A percentile compares a stretch with the other conserved stretches of the same genome.
phyloP scores from a whole-genome alignment of 2,888 invertebrate genomes.

The Parapristionchus giblindavisi region DNA sequence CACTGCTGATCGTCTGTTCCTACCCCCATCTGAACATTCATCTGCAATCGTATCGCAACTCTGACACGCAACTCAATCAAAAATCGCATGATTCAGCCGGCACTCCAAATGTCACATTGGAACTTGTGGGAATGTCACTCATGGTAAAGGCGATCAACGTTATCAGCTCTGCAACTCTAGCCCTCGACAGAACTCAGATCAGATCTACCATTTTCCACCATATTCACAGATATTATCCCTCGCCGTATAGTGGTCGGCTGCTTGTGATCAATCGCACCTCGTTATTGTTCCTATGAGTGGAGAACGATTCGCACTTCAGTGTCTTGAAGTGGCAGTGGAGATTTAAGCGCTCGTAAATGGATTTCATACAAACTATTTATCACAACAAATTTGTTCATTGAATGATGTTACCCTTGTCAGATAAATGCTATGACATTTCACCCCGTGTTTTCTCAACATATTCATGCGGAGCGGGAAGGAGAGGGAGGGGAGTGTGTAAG shows the following conservation, averaged over 20 bases:
- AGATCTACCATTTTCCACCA: slow-evolving; percentile 19
- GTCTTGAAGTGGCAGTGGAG: neutral
- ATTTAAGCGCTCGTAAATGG: too few relatives aligned
- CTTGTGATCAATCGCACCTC: neutral
- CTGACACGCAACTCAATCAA: slow-evolving; percentile 2
- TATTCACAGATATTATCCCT: slow-evolving; percentile 42
- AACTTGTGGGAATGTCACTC: slow-evolving; percentile 10
- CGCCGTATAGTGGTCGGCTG: slow-evolving; percentile 40
- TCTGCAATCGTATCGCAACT: slow-evolving; percentile 7
- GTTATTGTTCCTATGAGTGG: neutral
- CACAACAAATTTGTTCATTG: too few relatives aligned
- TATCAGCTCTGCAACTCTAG: slow-evolving; percentile 9
- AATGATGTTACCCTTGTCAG: too few relatives aligned
- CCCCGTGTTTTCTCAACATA: too few relatives aligned
- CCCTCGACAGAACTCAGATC: slow-evolving; percentile 19
- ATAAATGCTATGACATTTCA: too few relatives aligned
- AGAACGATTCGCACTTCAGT: neutral
- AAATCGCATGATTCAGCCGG: neutral
- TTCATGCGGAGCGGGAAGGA: too few relatives aligned
- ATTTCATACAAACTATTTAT: too few relatives aligned
- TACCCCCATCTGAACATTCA: slow-evolving; percentile 21
- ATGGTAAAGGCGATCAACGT: slow-evolving; percentile 24
- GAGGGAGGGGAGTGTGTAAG: too few relatives aligned
- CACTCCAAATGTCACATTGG: neutral
- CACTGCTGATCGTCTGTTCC: slow-evolving; percentile 1